Conservation (phyloP, 2,888 invertebrate species). For the Galeopsomyia nigrocyanea region DNA sequence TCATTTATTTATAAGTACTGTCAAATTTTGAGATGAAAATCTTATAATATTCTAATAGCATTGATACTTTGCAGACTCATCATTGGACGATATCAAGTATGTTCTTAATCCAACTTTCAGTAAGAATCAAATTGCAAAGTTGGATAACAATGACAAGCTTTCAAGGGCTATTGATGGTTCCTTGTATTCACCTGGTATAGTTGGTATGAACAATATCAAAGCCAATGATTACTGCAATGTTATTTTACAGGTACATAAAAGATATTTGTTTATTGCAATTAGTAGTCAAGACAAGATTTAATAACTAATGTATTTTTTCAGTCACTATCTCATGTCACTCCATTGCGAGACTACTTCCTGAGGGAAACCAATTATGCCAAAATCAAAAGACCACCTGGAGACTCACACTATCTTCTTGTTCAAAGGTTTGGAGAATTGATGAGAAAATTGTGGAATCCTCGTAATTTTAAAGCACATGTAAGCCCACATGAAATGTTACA, state of each 20-base stretch:
- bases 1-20: neutral
- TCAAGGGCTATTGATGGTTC: slow-evolving; percentile 97
- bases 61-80: slow-evolving; percentile 78
- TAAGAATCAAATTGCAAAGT: slow-evolving; percentile 81
- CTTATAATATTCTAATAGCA: slow-evolving; percentile 10
- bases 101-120: slow-evolving; percentile 97
- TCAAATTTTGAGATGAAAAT: slow-evolving; percentile 3
- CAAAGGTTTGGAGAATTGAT: slow-evolving; percentile 95
- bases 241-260: slow-evolving; percentile 83
- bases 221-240: slow-evolving; percentile 99
- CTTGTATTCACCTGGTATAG: slow-evolving; percentile 96
- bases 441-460: slow-evolving; percentile 98
- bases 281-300: too few relatives aligned
- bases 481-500: slow-evolving; percentile 99
- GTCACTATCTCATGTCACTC: slow-evolving; percentile 95
- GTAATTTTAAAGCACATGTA: slow-evolving; percentile 99
- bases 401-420: slow-evolving; percentile 91
- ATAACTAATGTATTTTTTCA: slow-evolving; percentile 67
- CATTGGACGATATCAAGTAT: slow-evolving; percentile 98
- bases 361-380: slow-evolving; percentile 92
- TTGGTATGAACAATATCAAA: slow-evolving; percentile 99
- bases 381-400: slow-evolving; percentile 94
- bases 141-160: slow-evolving; percentile 87
- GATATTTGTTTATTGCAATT: neutral
- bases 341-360: slow-evolving; percentile 94